Percentiles rank a stretch among this genome's conserved stretches.
Conservation (phyloP, 2,888 invertebrate species). For the Tachina grossa region DNA sequence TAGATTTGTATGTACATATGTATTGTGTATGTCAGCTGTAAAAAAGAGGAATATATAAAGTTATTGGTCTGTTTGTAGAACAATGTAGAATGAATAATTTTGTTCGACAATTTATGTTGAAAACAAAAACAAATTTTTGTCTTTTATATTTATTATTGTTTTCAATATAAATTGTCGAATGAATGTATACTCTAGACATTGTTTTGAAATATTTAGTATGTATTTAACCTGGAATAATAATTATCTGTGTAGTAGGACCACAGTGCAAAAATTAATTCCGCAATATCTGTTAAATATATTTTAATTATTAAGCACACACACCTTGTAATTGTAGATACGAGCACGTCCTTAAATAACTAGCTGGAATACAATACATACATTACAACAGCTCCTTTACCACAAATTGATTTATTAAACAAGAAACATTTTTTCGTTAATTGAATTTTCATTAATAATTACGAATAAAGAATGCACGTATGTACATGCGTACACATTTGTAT, state of each 20-base stretch:
- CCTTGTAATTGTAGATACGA: background rate
- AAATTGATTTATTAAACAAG: constrained; percentile 4
- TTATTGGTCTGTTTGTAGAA: too few species aligned
- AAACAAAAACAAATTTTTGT: too few species aligned
- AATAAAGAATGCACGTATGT: background rate
- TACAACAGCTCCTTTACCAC: background rate
- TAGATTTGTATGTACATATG: too few species aligned
- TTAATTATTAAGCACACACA: constrained; percentile 21
- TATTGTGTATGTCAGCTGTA: too few species aligned
- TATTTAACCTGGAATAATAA: too few species aligned
- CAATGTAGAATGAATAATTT: too few species aligned
- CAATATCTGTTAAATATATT: constrained; percentile 5
- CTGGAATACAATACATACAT: background rate
- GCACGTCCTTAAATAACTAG: constrained; percentile 8
- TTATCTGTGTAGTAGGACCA: background rate
- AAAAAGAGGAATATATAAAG: too few species aligned
- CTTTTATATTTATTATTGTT: too few species aligned
- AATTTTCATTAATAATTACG: constrained; percentile 42
- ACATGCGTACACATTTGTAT: background rate
- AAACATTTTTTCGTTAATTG: constrained; percentile 41
- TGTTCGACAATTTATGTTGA: too few species aligned
- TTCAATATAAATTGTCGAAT: too few species aligned
- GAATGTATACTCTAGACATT: too few species aligned
- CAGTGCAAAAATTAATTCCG: background rate
- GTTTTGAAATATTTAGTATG: too few species aligned